These are phyloP conservation scores for Marmota monax DNA, from an alignment of 2,113 vertebrate genomes.

Conservation along the genomic window DNA sequence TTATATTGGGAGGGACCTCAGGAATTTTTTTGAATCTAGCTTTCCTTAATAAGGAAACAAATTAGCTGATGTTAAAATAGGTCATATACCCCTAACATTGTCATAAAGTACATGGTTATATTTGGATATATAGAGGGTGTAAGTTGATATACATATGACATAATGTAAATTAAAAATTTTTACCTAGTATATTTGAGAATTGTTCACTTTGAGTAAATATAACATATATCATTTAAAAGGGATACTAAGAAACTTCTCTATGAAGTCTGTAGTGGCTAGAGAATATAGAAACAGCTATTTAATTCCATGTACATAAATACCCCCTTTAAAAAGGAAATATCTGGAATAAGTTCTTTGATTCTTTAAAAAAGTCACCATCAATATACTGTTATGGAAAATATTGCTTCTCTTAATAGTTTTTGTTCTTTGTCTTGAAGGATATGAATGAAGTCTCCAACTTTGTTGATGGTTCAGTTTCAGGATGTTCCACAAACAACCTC, in stretches of 20 bases:
- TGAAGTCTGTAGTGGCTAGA: not conserved
- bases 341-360: conserved; percentile 33
- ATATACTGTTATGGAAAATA: not conserved
- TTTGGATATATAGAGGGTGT: not conserved
- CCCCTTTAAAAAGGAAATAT: conserved; percentile 49
- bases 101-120: not conserved
- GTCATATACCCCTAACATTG: not conserved
- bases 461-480: conserved; percentile 89
- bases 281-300: conserved; percentile 10
- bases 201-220: not conserved
- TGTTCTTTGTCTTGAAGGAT: conserved; percentile 89
- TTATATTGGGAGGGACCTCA: not conserved
- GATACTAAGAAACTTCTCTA: not conserved
- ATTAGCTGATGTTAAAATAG: not conserved
- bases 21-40: not conserved
- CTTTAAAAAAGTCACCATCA: not conserved
- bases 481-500: conserved; percentile 90
- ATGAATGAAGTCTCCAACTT: conserved; percentile 98
- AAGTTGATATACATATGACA: not conserved
- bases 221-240: not conserved
- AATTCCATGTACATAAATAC: not conserved
- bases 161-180: not conserved
- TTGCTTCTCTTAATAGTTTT: not conserved
- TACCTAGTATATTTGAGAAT: not conserved
- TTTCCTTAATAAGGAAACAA: not conserved